These are phyloP conservation scores for Rhopilema esculentum DNA, from an alignment of 30 jellyfish, hydroid and myxozoan species.

Conservation along the genomic window DNA sequence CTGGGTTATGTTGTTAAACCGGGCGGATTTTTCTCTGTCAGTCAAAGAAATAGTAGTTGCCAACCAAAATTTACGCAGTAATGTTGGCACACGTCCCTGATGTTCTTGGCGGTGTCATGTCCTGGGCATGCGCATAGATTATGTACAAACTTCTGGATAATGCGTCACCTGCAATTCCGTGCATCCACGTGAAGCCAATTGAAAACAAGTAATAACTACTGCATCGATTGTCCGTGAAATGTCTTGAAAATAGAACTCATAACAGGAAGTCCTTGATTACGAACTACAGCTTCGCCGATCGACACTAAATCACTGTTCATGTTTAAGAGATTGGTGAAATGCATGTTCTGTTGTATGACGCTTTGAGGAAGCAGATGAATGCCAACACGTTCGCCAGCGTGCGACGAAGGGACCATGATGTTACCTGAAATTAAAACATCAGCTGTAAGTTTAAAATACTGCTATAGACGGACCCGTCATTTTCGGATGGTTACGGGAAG, in stretches of 20 bases:
- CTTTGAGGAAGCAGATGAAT: conserved; percentile 87
- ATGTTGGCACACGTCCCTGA: no score
- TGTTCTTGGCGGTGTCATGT: neutral
- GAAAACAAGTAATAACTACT: neutral
- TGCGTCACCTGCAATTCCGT: neutral
- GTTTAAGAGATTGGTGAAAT: conserved; percentile 83
- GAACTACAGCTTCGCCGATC: conserved; percentile 93
- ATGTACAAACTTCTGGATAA: neutral
- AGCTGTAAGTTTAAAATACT: no score
- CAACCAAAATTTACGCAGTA: no score
- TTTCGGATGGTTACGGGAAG: no score
- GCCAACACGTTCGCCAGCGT: conserved; percentile 71
- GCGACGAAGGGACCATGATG: conserved; percentile 67
- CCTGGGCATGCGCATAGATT: neutral
- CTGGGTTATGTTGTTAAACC: no score
- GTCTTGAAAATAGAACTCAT: conserved; percentile 63
- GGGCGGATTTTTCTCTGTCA: no score
- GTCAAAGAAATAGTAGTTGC: no score
- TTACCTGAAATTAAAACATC: conserved; percentile 27
- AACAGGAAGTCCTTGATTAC: conserved; percentile 75
- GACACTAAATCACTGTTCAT: conserved; percentile 87
- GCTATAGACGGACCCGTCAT: no score
- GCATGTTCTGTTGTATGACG: conserved; percentile 86
- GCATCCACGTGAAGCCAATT: neutral
- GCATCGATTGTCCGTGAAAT: conserved; percentile 75